A percentile compares a stretch with the other conserved stretches of the same genome.
These are phyloP conservation scores for Cliona cf. orientalis DNA, from an alignment of 37 sponge, comb jelly and placozoan species.

Conservation along the genomic window DNA sequence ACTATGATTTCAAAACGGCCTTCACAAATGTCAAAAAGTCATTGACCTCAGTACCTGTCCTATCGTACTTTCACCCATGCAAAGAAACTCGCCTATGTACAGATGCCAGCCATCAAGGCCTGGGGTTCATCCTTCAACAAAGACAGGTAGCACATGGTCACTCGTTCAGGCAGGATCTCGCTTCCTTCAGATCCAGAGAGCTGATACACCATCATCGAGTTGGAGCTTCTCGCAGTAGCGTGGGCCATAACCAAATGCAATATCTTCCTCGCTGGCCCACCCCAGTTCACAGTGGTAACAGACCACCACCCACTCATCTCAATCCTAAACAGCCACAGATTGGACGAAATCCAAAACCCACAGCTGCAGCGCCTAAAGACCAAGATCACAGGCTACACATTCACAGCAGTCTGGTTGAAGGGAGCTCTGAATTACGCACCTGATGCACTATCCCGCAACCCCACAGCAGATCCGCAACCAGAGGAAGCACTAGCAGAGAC, in stretches of 20 bases:
- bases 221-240: slow-evolving; percentile 31
- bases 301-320: too few relatives aligned
- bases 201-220: slow-evolving; percentile 31
- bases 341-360: slow-evolving; percentile 47
- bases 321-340: slow-evolving; percentile 32
- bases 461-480: slow-evolving; percentile 6
- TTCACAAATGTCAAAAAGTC: too few relatives aligned
- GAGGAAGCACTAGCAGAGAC: slow-evolving; percentile 3
- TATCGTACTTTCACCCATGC: too few relatives aligned
- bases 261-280: slow-evolving; percentile 27
- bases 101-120: too few relatives aligned
- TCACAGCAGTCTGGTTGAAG: slow-evolving; percentile 32
- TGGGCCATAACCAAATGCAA: slow-evolving; percentile 38
- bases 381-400: slow-evolving; percentile 27
- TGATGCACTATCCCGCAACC: slow-evolving; percentile 24
- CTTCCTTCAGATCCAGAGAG: slow-evolving; percentile 37
- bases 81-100: too few relatives aligned
- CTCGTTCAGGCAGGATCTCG: slow-evolving; percentile 25
- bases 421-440: slow-evolving; percentile 24
- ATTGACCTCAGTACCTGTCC: too few relatives aligned
- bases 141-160: too few relatives aligned
- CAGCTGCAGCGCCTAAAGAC: slow-evolving; percentile 33
- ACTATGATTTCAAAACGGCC: not conserved
- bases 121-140: too few relatives aligned
- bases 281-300: slow-evolving; percentile 27